Conservation (phyloP, 2,888 invertebrate species). For the Nycteola revayana region DNA sequence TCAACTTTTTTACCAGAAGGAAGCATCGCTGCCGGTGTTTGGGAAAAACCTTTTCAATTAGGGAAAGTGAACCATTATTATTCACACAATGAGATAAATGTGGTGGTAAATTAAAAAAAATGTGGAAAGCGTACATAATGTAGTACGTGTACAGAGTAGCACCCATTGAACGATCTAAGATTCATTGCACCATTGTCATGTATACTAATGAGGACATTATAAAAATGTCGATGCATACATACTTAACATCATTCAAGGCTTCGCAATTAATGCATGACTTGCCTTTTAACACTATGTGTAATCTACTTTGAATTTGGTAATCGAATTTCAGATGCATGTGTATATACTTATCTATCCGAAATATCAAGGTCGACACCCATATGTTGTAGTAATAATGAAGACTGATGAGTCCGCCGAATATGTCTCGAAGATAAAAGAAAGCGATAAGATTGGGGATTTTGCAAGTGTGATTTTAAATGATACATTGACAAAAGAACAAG, state of each 20-base stretch:
- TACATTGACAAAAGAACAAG: constrained; percentile 38
- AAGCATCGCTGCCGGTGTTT: constrained; percentile 6
- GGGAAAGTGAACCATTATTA: constrained; percentile 43
- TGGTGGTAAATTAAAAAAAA: constrained; percentile 32
- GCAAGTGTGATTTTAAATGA: constrained; percentile 36
- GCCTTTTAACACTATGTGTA: constrained; percentile 27
- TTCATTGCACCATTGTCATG: constrained; percentile 29
- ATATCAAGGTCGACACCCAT: constrained; percentile 43
- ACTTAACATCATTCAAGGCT: constrained; percentile 24
- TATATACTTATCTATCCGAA: constrained; percentile 35
- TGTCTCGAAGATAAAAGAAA: constrained; percentile 42
- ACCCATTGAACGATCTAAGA: constrained; percentile 21
- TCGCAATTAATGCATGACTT: constrained; percentile 27
- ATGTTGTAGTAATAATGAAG: constrained; percentile 30
- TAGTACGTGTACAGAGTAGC: constrained; percentile 9
- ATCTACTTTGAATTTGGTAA: constrained; percentile 34
- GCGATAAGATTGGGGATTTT: constrained; percentile 40
- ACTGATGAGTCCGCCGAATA: constrained; percentile 21
- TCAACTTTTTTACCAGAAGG: constrained; percentile 7
- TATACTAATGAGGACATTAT: constrained; percentile 20
- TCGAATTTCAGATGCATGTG: constrained; percentile 28
- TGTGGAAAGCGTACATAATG: constrained; percentile 31
- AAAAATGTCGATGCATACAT: constrained; percentile 26
- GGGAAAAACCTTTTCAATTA: constrained; percentile 34
- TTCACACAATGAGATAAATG: constrained; percentile 32